Conservation (phyloP, 2,888 invertebrate species). For the Acanthoscelides obtectus region DNA sequence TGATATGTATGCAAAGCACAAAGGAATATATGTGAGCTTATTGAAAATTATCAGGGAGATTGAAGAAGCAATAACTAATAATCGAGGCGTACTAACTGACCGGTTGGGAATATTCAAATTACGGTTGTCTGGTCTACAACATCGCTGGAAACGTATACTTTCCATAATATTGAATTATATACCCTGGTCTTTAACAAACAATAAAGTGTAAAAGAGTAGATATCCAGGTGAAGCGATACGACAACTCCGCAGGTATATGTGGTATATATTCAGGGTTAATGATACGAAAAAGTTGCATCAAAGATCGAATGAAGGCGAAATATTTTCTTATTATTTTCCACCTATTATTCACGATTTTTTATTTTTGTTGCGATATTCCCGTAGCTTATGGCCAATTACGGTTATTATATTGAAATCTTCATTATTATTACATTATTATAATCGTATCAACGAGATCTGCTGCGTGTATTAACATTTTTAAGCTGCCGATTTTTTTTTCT, state of each 20-base stretch:
- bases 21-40: not conserved
- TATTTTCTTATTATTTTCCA: not conserved
- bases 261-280: no score
- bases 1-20: not conserved
- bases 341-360: not conserved
- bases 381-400: not conserved
- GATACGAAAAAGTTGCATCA: not conserved
- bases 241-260: not conserved
- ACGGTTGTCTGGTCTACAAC: not conserved
- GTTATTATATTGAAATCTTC: not conserved
- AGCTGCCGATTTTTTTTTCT: not conserved
- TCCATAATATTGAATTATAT: not conserved
- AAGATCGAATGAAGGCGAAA: not conserved
- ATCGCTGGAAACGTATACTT: not conserved
- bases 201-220: not conserved
- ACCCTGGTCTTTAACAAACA: not conserved
- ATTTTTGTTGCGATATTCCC: not conserved
- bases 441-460: not conserved
- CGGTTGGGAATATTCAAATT: not conserved
- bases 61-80: not conserved
- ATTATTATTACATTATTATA: not conserved
- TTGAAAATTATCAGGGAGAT: not conserved
- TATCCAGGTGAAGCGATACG: not conserved
- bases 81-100: not conserved
- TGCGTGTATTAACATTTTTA: not conserved